phyloP scores from a whole-genome alignment of 2,797 vertebrate species.

The Sandelia bainsii region DNA sequence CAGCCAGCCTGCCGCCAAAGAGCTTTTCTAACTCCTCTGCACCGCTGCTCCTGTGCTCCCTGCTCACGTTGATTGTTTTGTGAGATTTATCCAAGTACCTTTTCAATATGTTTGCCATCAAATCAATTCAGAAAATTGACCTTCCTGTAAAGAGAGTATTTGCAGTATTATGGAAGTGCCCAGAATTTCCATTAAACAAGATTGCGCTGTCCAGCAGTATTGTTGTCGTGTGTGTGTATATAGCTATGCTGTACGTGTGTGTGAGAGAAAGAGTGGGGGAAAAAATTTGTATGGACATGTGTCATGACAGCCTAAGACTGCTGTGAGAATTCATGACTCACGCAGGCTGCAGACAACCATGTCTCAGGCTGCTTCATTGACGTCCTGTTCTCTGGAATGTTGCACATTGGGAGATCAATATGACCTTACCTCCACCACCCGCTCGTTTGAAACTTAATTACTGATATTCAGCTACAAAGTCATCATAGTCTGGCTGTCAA shows the following conservation, averaged over 20 bases:
- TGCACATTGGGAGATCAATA: constrained; percentile 83
- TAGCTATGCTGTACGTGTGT: neutral
- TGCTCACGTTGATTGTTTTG: constrained; percentile 53
- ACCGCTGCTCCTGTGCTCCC: constrained; percentile 44
- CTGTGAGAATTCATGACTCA: constrained; percentile 62
- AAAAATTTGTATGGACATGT: neutral
- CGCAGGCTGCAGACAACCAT: constrained; percentile 62
- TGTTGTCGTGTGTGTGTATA: constrained; percentile 24
- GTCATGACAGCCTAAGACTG: constrained; percentile 18
- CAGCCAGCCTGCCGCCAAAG: constrained; percentile 73
- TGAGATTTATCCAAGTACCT: constrained; percentile 45
- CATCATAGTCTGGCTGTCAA: constrained; percentile 86
- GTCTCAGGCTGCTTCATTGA: constrained; percentile 78
- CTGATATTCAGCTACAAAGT: constrained; percentile 89
- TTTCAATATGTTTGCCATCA: constrained; percentile 50
- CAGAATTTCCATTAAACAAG: constrained; percentile 70
- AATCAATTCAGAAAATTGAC: constrained; percentile 65
- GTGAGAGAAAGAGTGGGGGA: neutral
- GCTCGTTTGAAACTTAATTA: constrained; percentile 89
- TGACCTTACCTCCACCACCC: constrained; percentile 86
- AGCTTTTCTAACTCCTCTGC: constrained; percentile 64
- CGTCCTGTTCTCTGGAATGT: constrained; percentile 84
- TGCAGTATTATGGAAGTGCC: constrained; percentile 58
- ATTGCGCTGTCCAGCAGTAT: constrained; percentile 61
- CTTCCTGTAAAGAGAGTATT: constrained; percentile 57